phyloP scores from a whole-genome alignment of 2,113 vertebrate species.

The Labeo catla region DNA sequence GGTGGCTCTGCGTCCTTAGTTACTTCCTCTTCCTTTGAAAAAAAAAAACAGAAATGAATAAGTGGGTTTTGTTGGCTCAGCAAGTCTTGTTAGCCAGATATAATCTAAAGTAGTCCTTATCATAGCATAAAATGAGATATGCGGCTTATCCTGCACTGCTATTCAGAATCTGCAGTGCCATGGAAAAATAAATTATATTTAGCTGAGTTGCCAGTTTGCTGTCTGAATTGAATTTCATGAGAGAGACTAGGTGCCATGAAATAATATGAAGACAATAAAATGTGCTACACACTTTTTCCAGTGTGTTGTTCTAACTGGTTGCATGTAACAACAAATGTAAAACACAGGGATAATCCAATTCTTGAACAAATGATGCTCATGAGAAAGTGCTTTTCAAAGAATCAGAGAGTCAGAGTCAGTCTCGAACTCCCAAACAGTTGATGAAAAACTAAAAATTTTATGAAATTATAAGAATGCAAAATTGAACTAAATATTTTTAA shows the following conservation, averaged over 20 bases:
- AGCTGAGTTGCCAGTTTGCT: neutral
- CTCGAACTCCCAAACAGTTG: too few relatives aligned
- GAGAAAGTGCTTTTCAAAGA: neutral
- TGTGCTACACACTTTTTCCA: neutral
- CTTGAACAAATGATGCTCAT: neutral
- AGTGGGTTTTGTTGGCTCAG: neutral
- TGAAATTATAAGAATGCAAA: too few relatives aligned
- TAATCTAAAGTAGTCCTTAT: neutral
- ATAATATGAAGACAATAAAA: neutral
- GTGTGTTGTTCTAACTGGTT: neutral
- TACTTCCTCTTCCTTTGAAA: neutral
- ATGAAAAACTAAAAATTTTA: too few relatives aligned
- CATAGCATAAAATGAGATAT: slow-evolving; percentile 10
- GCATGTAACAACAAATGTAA: neutral
- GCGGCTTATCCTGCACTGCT: neutral
- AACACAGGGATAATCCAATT: neutral
- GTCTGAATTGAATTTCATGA: neutral
- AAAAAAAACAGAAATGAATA: neutral
- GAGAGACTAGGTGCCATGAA: neutral
- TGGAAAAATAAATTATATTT: neutral
- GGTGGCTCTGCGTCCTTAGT: neutral
- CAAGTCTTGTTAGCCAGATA: neutral
- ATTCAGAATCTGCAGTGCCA: neutral
- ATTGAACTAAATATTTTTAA: too few relatives aligned
- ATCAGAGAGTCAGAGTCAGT: neutral